phyloP scores from a whole-genome alignment of 1,140 invertebrate genomes.

The Andricus grossulariae region DNA sequence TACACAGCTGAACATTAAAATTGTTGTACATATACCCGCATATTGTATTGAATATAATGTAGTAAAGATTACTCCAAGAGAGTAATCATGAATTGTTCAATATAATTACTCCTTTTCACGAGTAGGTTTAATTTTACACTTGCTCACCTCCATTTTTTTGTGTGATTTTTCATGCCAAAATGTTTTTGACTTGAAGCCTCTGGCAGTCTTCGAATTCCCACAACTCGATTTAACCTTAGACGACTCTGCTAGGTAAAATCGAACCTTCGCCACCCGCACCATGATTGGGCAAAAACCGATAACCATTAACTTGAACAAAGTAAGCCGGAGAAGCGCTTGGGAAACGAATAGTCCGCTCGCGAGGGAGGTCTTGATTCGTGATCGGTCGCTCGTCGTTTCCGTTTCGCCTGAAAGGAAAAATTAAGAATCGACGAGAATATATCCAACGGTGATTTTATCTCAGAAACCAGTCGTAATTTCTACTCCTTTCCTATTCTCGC shows the following conservation, averaged over 20 bases:
- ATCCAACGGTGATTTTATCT: background rate
- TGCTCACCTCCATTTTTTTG: no score
- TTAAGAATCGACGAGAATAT: background rate
- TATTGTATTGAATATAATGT: no score
- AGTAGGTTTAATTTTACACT: no score
- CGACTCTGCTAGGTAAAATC: background rate
- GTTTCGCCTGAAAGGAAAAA: background rate
- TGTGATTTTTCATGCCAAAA: no score
- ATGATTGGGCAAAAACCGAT: conserved; percentile 41
- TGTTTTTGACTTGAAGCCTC: no score
- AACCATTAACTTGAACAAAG: conserved; percentile 33
- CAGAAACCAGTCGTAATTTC: background rate
- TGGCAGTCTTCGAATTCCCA: background rate
- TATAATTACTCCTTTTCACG: no score
- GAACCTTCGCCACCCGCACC: conserved; percentile 39
- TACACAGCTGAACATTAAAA: no score
- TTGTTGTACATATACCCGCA: no score
- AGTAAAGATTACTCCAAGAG: no score
- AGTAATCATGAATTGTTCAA: no score
- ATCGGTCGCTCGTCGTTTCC: background rate
- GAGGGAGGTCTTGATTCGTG: background rate
- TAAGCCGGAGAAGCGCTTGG: conserved; percentile 12
- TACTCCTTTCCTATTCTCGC: background rate
- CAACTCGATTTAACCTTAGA: conserved; percentile 32
- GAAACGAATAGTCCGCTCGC: conserved; percentile 16